Percentiles rank a stretch among this genome's conserved stretches.
Evolutionary conservation across 2,797 vertebrate genomes (phyloP).

Genomic region (Eremophila alpestris): DNA sequence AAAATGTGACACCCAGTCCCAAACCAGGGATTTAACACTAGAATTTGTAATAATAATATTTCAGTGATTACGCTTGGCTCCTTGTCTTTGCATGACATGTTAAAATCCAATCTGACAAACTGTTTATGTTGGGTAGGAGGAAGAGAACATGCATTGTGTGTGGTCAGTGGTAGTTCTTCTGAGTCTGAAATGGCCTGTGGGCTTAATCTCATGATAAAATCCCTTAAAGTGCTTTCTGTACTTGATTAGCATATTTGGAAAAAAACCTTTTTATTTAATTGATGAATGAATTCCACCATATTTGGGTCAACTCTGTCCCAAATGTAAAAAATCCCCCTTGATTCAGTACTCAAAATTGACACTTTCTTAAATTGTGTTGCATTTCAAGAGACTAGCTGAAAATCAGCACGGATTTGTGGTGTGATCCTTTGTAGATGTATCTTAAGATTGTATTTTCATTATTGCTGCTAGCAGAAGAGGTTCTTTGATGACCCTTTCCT

Average conservation of each 20-base stretch:
- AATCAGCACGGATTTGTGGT: not conserved
- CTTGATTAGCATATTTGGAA: not conserved
- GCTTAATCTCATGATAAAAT: not conserved
- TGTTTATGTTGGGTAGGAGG: not conserved
- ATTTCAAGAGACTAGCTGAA: not conserved
- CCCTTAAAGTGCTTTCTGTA: not conserved
- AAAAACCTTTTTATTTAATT: not conserved
- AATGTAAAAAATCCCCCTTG: not conserved
- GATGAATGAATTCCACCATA: rapidly evolving
- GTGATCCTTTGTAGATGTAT: not conserved
- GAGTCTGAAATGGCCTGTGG: not conserved
- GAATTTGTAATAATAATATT: not conserved
- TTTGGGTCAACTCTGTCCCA: not conserved
- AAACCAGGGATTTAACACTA: not conserved
- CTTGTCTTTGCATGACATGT: not conserved
- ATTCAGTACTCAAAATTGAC: not conserved
- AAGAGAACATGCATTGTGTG: not conserved
- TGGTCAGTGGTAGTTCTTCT: not conserved
- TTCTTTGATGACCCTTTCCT: not conserved
- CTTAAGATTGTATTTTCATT: not conserved
- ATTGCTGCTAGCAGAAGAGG: not conserved
- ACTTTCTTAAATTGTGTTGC: not conserved
- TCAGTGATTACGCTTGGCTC: not conserved
- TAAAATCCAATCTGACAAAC: not conserved
- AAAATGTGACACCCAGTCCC: not conserved